A percentile compares a stretch with the other conserved stretches of the same genome.
Evolutionary conservation across 2,797 vertebrate genomes (phyloP).

Genomic region (Miichthys miiuy): DNA sequence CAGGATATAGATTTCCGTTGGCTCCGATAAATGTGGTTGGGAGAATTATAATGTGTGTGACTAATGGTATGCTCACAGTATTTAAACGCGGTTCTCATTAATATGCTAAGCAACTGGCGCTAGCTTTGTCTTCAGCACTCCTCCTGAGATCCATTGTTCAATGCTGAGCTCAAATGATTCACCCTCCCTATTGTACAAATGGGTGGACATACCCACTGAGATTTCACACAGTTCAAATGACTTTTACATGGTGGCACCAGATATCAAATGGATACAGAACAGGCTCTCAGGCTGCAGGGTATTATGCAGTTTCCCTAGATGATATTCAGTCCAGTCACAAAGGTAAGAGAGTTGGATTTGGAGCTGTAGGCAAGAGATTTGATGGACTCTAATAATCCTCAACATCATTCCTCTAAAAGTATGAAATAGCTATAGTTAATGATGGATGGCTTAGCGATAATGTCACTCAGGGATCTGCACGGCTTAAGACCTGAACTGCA

Average conservation of each 20-base stretch:
- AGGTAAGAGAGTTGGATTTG: constrained; percentile 38
- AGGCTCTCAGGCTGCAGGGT: constrained; percentile 33
- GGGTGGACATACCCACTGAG: constrained; percentile 53
- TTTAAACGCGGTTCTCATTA: constrained; percentile 71
- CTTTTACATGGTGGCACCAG: constrained; percentile 54
- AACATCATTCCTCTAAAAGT: constrained; percentile 32
- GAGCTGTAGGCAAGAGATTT: constrained; percentile 37
- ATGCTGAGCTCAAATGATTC: constrained; percentile 37
- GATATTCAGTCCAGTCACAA: constrained; percentile 44
- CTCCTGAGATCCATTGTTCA: constrained; percentile 60
- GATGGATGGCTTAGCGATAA: constrained; percentile 50
- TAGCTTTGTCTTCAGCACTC: constrained; percentile 57
- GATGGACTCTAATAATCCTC: constrained; percentile 49
- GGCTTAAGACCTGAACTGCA: constrained; percentile 2
- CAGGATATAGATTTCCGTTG: constrained; percentile 68
- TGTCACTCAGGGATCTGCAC: constrained; percentile 35
- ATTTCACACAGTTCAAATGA: constrained; percentile 57
- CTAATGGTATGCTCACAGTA: constrained; percentile 62
- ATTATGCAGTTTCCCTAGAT: constrained; percentile 38
- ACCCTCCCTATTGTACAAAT: constrained; percentile 43
- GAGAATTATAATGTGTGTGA: constrained; percentile 71
- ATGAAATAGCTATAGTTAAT: constrained; percentile 28
- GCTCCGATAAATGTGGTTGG: constrained; percentile 66
- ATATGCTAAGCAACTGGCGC: constrained; percentile 63
- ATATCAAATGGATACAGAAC: constrained; percentile 45